Conservation (phyloP, 2,797 vertebrate genomes). For the Oophaga sylvatica region DNA sequence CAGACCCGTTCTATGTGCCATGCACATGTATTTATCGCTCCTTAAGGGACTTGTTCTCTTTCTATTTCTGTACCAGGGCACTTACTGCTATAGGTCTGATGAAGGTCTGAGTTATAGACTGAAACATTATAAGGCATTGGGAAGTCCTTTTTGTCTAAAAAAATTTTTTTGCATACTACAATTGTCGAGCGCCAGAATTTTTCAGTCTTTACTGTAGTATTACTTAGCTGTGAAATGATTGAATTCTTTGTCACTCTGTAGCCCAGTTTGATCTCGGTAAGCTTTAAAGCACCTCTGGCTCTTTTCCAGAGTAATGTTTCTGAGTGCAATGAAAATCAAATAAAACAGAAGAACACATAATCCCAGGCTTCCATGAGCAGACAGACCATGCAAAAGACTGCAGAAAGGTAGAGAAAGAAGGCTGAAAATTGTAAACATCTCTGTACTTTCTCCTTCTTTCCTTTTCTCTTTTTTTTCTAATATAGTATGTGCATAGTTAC, state of each 20-base stretch:
- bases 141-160: no score
- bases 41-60: no score
- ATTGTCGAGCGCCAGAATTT: no score
- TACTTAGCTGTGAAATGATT: no score
- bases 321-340: background rate
- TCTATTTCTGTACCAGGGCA: no score
- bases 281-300: background rate
- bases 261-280: background rate
- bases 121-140: no score
- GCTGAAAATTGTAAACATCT: background rate
- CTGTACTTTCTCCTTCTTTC: background rate
- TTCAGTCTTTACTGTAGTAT: no score
- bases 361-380: slow-evolving; percentile 8
- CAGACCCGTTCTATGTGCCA: no score
- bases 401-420: background rate
- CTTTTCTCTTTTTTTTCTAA: background rate
- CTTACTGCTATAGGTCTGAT: no score
- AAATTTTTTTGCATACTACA: no score
- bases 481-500: background rate
- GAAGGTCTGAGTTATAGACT: no score
- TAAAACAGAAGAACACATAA: slow-evolving; percentile 31
- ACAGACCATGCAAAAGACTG: background rate
- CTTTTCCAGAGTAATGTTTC: background rate
- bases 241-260: background rate
- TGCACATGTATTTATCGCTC: no score